Evolutionary conservation across 2,888 invertebrate species (phyloP).

Genomic region (Phalera bucephala): DNA sequence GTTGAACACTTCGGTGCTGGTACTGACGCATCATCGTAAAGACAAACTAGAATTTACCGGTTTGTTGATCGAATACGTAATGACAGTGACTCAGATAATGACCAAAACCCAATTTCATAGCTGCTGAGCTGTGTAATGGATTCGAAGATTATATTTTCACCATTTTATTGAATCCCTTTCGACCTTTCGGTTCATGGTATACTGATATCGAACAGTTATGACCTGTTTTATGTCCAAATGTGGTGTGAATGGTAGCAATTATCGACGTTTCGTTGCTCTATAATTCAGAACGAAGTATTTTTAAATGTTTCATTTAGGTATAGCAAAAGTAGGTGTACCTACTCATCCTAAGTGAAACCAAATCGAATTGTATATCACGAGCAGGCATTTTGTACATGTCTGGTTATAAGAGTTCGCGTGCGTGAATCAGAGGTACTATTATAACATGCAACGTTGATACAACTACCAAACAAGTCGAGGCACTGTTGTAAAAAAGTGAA

Average conservation of each 20-base stretch:
- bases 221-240: too few species aligned
- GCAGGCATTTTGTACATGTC: conserved; percentile 60
- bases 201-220: too few species aligned
- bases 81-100: conserved; percentile 29
- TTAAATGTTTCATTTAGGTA: too few species aligned
- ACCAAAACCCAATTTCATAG: conserved; percentile 39
- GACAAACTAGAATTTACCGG: conserved; percentile 23
- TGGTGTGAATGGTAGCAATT: too few species aligned
- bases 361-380: conserved; percentile 72
- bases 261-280: too few species aligned
- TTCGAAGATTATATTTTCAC: conserved; percentile 27
- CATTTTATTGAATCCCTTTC: conserved; percentile 5
- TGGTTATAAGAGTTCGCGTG: conserved; percentile 61
- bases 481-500: conserved; percentile 29
- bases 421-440: conserved; percentile 51
- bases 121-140: conserved; percentile 30
- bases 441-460: conserved; percentile 61
- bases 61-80: conserved; percentile 32
- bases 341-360: conserved; percentile 76
- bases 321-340: conserved; percentile 21
- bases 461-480: conserved; percentile 23
- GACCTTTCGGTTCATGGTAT: too few species aligned
- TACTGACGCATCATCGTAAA: conserved; percentile 17
- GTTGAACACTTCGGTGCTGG: neutral
- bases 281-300: too few species aligned